Evolutionary conservation across 2,888 invertebrate genomes (phyloP).

Genomic region (Sericinus montela): DNA sequence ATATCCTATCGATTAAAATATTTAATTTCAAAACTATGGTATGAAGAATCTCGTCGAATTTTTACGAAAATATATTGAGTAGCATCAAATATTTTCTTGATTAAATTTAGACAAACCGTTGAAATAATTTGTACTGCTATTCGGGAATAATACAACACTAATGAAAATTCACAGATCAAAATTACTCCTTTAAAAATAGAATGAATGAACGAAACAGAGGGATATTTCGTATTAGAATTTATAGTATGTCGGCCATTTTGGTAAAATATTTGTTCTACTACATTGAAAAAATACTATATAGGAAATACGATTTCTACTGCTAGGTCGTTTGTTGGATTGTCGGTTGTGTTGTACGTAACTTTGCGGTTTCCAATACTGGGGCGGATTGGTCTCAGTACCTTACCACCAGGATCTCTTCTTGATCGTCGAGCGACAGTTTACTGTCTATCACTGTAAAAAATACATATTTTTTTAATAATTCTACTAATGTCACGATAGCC

Average conservation of each 20-base stretch:
- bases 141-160: no score
- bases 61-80: no score
- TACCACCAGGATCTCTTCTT: conserved; percentile 49
- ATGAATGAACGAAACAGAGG: conserved; percentile 5
- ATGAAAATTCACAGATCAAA: not conserved
- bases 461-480: conserved; percentile 1
- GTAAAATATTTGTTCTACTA: not conserved
- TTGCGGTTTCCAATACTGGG: conserved; percentile 3
- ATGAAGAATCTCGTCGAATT: no score
- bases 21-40: no score
- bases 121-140: no score
- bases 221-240: not conserved
- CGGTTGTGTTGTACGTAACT: conserved; percentile 13
- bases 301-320: not conserved
- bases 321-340: conserved; percentile 8
- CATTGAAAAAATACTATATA: conserved; percentile 24
- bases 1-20: no score
- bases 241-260: not conserved
- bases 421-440: conserved; percentile 66
- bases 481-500: no score
- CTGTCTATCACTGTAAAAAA: conserved; percentile 72
- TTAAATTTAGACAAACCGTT: no score
- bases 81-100: no score
- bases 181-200: not conserved
- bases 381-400: conserved; percentile 54